Evolutionary conservation across 2,888 invertebrate genomes (phyloP).

Genomic region (Scaptomyza parva): DNA sequence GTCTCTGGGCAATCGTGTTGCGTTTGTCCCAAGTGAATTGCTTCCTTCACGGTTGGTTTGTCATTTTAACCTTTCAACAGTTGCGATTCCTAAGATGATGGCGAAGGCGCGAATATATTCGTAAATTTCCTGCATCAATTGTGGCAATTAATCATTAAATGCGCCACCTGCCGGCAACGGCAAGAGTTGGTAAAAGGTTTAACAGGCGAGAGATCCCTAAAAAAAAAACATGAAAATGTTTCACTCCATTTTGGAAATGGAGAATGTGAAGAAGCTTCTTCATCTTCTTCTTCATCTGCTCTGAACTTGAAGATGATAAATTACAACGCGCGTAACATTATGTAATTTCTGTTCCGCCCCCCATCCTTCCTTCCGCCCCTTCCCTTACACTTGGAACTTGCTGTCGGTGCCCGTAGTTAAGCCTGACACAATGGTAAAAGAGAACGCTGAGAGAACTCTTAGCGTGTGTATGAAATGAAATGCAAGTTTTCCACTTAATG

Average conservation of each 20-base stretch:
- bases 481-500: slow-evolving; percentile 62
- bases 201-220: slow-evolving; percentile 6
- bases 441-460: no score
- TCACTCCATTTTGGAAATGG: neutral
- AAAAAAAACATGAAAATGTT: neutral
- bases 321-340: slow-evolving; percentile 65
- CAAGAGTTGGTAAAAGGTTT: slow-evolving; percentile 70
- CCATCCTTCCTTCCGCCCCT: neutral
- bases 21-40: slow-evolving; percentile 16
- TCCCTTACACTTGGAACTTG: neutral
- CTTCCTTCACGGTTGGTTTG: slow-evolving; percentile 14
- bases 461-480: slow-evolving; percentile 12
- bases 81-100: slow-evolving; percentile 21
- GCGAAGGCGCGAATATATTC: slow-evolving; percentile 40
- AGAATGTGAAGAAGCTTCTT: neutral
- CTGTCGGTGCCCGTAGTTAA: neutral
- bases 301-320: slow-evolving; percentile 71
- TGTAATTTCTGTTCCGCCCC: slow-evolving; percentile 24
- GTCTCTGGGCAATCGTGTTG: neutral
- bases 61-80: slow-evolving; percentile 33
- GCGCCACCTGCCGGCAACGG: slow-evolving; percentile 56
- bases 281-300: slow-evolving; percentile 7
- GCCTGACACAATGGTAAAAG: slow-evolving; percentile 1
- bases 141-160: slow-evolving; percentile 75
- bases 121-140: slow-evolving; percentile 65